phyloP scores from a whole-genome alignment of 2,888 invertebrate species.

The Sepiola atlantica region DNA sequence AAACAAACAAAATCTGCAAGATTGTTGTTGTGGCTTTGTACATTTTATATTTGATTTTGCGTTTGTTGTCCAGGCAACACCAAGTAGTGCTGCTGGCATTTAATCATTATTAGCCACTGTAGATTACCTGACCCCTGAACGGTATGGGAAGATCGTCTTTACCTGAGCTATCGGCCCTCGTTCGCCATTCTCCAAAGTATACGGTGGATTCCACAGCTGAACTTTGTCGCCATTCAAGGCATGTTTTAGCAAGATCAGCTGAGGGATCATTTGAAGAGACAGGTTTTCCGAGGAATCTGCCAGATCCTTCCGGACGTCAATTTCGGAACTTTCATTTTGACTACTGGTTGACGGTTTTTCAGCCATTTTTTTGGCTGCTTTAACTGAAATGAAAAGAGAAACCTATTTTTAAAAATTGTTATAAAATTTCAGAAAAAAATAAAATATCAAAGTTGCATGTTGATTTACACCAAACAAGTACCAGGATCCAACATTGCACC shows the following conservation, averaged over 20 bases:
- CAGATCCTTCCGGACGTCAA: not conserved
- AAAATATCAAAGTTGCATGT: too few relatives aligned
- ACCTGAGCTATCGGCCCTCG: conserved; percentile 74
- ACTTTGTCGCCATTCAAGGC: conserved; percentile 81
- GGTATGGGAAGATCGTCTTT: not conserved
- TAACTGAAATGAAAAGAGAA: not conserved
- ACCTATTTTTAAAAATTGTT: too few relatives aligned
- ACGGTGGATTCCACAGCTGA: conserved; percentile 86
- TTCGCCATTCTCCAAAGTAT: conserved; percentile 78
- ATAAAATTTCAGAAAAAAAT: too few relatives aligned
- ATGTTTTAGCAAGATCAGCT: conserved; percentile 32
- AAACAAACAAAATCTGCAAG: too few relatives aligned
- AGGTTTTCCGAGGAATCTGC: not conserved
- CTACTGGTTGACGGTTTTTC: not conserved
- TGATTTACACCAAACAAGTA: too few relatives aligned
- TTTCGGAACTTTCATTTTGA: not conserved
- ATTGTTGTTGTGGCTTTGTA: too few relatives aligned
- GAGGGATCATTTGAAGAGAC: not conserved
- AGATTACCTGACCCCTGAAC: not conserved
- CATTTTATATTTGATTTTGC: too few relatives aligned
- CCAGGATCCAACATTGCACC: too few relatives aligned
- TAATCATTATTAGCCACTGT: not conserved
- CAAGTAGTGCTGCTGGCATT: too few relatives aligned
- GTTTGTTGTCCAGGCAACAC: too few relatives aligned
- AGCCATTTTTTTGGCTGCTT: not conserved